Conservation (phyloP, 1,140 invertebrate species). For the Lasaia peninsularis region DNA sequence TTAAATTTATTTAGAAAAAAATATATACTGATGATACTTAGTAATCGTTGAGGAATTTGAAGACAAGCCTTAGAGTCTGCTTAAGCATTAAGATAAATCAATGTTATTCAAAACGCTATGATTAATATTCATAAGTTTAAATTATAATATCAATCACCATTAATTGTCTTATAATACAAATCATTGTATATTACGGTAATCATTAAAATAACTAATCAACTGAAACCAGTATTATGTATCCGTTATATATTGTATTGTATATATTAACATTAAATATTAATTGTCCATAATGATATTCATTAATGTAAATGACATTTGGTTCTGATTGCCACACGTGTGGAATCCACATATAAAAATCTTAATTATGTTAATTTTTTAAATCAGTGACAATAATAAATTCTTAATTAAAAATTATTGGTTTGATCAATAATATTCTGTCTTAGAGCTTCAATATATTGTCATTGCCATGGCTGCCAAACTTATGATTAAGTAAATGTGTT, state of each 20-base stretch:
- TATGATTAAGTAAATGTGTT: no score
- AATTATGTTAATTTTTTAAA: background rate
- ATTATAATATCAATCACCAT: background rate
- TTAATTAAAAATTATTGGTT: slow-evolving; percentile 1
- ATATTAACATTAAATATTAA: slow-evolving; percentile 51
- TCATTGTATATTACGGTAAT: background rate
- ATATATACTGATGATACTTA: no score
- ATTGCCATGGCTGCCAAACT: no score
- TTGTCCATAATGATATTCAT: slow-evolving; percentile 46
- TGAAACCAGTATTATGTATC: background rate
- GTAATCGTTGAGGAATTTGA: background rate
- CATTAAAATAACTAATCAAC: background rate
- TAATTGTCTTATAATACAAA: background rate
- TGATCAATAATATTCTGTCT: background rate
- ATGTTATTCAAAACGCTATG: background rate
- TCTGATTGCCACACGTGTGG: slow-evolving; percentile 10
- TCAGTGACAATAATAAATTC: background rate
- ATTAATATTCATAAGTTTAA: slow-evolving; percentile 1
- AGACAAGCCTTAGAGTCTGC: background rate
- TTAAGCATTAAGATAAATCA: background rate
- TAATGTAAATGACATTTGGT: slow-evolving; percentile 43
- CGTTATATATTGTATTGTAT: background rate
- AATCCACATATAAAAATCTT: background rate
- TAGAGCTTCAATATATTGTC: no score
- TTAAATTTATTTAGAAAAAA: no score